These are phyloP conservation scores for Thelaira solivaga DNA, from an alignment of 2,888 invertebrate species.

Conservation along the genomic window DNA sequence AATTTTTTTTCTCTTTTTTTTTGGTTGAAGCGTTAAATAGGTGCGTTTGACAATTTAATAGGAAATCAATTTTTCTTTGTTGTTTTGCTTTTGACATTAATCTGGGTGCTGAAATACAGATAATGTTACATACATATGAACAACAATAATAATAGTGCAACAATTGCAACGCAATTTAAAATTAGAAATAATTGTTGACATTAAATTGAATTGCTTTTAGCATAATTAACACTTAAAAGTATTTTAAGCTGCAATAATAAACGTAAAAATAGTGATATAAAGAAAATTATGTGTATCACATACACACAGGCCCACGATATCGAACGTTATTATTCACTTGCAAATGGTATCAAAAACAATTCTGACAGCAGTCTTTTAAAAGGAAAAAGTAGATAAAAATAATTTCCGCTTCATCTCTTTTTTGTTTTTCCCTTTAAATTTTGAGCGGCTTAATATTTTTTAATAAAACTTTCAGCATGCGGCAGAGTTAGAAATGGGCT, in stretches of 20 bases:
- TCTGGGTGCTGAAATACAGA: slow-evolving; percentile 62
- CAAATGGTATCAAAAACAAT: too few species aligned
- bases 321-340: too few species aligned
- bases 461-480: too few species aligned
- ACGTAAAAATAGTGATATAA: background rate
- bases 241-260: background rate
- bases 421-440: too few species aligned
- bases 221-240: slow-evolving; percentile 28
- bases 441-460: too few species aligned
- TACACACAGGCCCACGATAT: too few species aligned
- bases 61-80: slow-evolving; percentile 64
- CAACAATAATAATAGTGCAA: slow-evolving; percentile 25
- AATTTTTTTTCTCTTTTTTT: slow-evolving; percentile 7
- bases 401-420: too few species aligned
- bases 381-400: too few species aligned
- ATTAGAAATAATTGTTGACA: slow-evolving; percentile 18
- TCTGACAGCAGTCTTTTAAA: too few species aligned
- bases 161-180: slow-evolving; percentile 54
- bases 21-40: slow-evolving; percentile 64
- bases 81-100: slow-evolving; percentile 48
- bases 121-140: slow-evolving; percentile 48
- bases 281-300: too few species aligned
- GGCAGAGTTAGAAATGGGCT: too few species aligned
- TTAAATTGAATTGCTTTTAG: slow-evolving; percentile 27
- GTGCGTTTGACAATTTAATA: slow-evolving; percentile 67